Evolutionary conservation across 2,888 invertebrate species (phyloP).

Genomic region (Idaea biselata): DNA sequence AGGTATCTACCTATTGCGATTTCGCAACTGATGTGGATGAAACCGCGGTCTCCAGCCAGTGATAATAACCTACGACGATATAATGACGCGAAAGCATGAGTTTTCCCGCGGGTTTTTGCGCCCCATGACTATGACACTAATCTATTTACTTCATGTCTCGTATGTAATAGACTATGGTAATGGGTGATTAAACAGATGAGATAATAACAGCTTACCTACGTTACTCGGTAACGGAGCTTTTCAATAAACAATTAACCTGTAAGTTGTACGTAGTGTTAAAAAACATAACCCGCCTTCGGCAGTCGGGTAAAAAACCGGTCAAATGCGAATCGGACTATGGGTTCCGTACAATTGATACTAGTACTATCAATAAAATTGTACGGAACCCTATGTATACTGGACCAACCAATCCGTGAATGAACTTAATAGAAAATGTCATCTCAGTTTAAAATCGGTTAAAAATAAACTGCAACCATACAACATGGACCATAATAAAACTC

Average conservation of each 20-base stretch:
- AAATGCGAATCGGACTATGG: no score
- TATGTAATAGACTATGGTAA: constrained; percentile 17
- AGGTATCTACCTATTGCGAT: no score
- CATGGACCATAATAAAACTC: no score
- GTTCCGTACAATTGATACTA: no score
- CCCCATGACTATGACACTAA: constrained; percentile 29
- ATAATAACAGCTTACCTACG: not conserved
- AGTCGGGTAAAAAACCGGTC: no score
- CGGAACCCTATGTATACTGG: no score
- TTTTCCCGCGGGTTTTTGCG: constrained; percentile 49
- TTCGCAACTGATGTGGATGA: no score
- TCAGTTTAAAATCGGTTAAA: no score
- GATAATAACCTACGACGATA: constrained; percentile 13
- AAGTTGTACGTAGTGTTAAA: not conserved
- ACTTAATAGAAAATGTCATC: no score
- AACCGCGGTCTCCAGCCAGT: not conserved
- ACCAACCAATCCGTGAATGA: no score
- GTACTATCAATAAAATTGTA: no score
- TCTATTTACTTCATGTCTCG: constrained; percentile 21
- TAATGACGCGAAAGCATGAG: constrained; percentile 53
- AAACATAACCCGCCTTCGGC: not conserved
- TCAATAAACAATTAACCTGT: not conserved
- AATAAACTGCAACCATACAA: no score
- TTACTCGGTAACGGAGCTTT: not conserved
- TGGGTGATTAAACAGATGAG: not conserved